Evolutionary conservation across 2,113 vertebrate species (phyloP).

Genomic region (Sapayoa aenigma): DNA sequence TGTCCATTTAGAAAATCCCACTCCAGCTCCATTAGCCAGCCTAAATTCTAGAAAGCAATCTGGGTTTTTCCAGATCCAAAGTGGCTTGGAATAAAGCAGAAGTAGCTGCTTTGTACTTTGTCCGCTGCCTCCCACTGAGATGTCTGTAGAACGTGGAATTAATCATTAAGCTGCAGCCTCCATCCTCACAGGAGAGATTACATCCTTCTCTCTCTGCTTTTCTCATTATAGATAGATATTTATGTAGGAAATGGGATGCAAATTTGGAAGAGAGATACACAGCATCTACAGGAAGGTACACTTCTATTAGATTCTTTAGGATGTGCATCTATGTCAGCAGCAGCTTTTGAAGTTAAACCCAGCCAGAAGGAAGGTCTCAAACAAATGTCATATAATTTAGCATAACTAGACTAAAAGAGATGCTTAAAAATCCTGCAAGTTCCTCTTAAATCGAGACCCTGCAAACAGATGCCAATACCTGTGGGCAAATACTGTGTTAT

Average conservation of each 20-base stretch:
- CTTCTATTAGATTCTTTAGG: not conserved
- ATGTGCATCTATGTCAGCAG: not conserved
- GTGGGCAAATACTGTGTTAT: not conserved
- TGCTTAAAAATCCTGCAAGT: not conserved
- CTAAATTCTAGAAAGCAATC: not conserved
- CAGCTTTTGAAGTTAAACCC: not conserved
- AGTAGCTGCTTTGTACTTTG: slow-evolving; percentile 52
- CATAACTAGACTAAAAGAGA: not conserved
- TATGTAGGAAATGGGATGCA: not conserved
- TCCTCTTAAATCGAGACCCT: not conserved
- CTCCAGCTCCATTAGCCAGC: not conserved
- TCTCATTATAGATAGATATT: not conserved
- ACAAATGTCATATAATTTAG: not conserved
- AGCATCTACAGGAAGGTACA: not conserved
- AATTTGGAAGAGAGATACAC: not conserved
- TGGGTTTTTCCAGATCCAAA: not conserved
- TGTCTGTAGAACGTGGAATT: not conserved
- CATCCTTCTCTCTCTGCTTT: not conserved
- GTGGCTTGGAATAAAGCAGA: not conserved
- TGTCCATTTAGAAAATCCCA: not conserved
- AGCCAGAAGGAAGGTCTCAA: not conserved
- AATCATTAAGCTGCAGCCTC: slow-evolving; percentile 47
- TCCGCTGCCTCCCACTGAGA: not conserved
- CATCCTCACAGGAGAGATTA: not conserved
- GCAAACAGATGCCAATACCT: not conserved